Evolutionary conservation across 2,113 vertebrate species (phyloP).

Genomic region (Peromyscus maniculatus): DNA sequence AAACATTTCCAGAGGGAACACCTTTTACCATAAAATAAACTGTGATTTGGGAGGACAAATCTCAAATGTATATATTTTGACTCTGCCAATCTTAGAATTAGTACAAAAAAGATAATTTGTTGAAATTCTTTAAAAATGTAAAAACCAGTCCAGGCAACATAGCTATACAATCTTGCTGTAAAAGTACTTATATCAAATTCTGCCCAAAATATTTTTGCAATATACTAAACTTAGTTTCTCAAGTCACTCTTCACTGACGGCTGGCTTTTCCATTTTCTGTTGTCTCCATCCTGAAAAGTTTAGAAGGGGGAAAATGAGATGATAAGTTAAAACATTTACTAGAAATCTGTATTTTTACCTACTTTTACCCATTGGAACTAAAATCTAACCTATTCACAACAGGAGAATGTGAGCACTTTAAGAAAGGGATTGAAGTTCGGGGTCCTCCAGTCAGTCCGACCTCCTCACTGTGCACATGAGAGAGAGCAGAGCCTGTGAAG

Average conservation of each 20-base stretch:
- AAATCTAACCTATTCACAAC: neutral
- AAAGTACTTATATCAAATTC: conserved; percentile 85
- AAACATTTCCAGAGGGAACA: conserved; percentile 74
- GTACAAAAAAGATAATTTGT: conserved; percentile 87
- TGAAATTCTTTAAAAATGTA: conserved; percentile 86
- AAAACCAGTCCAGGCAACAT: conserved; percentile 83
- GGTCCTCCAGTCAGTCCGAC: neutral
- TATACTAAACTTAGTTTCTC: conserved; percentile 72
- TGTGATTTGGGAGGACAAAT: conserved; percentile 78
- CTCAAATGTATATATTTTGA: conserved; percentile 78
- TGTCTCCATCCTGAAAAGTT: conserved; percentile 93
- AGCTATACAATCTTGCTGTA: conserved; percentile 85
- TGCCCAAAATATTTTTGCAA: conserved; percentile 78
- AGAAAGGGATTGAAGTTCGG: neutral
- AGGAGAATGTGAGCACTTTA: conserved; percentile 4
- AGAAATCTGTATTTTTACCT: neutral
- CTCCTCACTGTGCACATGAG: neutral
- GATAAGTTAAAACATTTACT: conserved; percentile 44
- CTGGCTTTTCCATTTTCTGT: conserved; percentile 96
- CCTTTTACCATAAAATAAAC: conserved; percentile 78
- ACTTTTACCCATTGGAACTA: conserved; percentile 36
- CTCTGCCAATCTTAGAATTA: conserved; percentile 76
- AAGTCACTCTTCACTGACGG: conserved; percentile 90
- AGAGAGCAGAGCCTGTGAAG: neutral
- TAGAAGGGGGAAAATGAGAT: neutral